A percentile compares a stretch with the other conserved stretches of the same genome.
These are phyloP conservation scores for Myotis myotis DNA, from an alignment of 2,797 vertebrate genomes.

Conservation along the genomic window DNA sequence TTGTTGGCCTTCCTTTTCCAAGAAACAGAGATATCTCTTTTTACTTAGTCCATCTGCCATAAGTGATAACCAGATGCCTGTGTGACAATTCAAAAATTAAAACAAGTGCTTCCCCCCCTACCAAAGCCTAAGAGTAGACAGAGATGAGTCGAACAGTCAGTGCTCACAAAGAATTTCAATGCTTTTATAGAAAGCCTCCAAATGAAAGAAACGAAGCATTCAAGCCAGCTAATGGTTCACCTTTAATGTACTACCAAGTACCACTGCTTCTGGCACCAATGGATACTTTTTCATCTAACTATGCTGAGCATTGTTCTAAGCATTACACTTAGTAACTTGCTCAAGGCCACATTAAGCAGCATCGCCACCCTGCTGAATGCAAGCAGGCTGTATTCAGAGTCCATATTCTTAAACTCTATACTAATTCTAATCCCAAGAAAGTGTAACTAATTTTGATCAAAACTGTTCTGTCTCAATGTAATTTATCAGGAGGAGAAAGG, in stretches of 20 bases:
- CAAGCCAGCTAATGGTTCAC: background rate
- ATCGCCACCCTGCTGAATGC: background rate
- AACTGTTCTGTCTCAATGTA: constrained; percentile 18
- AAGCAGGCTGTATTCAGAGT: background rate
- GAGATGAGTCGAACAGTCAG: background rate
- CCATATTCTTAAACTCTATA: background rate
- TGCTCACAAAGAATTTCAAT: constrained; percentile 35
- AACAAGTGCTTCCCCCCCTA: background rate
- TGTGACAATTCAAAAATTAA: constrained; percentile 51
- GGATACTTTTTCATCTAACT: background rate
- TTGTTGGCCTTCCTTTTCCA: constrained; percentile 64
- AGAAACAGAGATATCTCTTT: constrained; percentile 70
- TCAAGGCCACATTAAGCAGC: background rate
- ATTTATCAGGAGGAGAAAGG: background rate
- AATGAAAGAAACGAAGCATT: background rate
- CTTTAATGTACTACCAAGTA: background rate
- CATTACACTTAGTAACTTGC: background rate
- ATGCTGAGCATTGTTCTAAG: background rate
- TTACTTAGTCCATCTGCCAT: constrained; percentile 70
- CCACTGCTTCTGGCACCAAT: background rate
- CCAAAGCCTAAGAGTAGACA: constrained; percentile 22
- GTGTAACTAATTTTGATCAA: background rate
- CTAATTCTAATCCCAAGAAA: background rate
- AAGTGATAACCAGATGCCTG: constrained; percentile 73
- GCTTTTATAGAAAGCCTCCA: background rate